phyloP scores from a whole-genome alignment of 2,797 vertebrate genomes.

The Benthosema pterotum region DNA sequence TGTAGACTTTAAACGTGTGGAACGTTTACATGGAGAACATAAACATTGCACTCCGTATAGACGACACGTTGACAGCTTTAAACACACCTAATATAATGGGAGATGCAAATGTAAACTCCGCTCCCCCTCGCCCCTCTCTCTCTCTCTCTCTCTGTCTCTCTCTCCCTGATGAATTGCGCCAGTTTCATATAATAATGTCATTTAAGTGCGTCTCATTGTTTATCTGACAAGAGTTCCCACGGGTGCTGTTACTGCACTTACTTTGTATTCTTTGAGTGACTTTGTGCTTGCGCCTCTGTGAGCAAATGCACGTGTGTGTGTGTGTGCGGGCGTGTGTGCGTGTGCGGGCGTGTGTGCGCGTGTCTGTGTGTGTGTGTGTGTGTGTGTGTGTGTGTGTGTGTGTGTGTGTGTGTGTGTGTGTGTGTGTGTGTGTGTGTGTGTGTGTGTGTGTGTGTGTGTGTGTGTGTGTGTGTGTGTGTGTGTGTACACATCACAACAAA shows the following conservation, averaged over 20 bases:
- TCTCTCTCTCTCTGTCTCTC: background rate
- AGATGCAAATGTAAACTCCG: constrained; percentile 57
- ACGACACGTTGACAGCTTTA: constrained; percentile 36
- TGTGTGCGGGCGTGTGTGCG: constrained; percentile 23
- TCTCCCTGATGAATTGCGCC: constrained; percentile 55
- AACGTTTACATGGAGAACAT: constrained; percentile 53
- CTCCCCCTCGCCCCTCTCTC: constrained; percentile 28
- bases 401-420: too few relatives aligned
- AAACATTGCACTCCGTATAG: constrained; percentile 43
- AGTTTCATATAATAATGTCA: constrained; percentile 71
- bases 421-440: too few relatives aligned
- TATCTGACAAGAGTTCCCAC: constrained; percentile 66
- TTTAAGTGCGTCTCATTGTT: constrained; percentile 72
- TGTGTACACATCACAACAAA: too few relatives aligned
- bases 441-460: too few relatives aligned
- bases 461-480: too few relatives aligned
- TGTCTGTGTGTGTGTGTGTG: background rate
- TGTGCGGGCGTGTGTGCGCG: background rate
- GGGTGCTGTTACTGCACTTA: constrained; percentile 44
- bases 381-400: too few relatives aligned
- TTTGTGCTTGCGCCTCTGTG: background rate
- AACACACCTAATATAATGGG: constrained; percentile 67
- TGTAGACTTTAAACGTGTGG: constrained; percentile 57
- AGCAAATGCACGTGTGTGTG: background rate
- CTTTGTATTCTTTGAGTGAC: constrained; percentile 45